Evolutionary conservation across 2,797 vertebrate genomes (phyloP), one percentile per base, ranked within the genome.

Genomic region (Melanotaenia pygmaea): DNA sequence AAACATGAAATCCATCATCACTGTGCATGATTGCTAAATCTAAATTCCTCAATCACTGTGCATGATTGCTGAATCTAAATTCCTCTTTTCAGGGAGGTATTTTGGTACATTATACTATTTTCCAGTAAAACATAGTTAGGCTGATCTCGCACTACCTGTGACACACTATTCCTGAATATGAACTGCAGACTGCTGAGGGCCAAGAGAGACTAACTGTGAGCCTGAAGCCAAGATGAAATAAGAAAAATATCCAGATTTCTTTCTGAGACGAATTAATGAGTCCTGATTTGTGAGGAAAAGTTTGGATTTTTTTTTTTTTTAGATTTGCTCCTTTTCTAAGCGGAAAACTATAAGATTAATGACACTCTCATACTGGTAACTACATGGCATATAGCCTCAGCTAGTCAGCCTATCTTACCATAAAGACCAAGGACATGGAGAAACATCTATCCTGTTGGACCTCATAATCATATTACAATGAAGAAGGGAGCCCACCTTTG

Each of bases 401-500:
- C 37, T 26, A 1, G 12, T 61, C 14, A 14, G 61, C 2, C 26
- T 32, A 18, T 4, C 50, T 53, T 28, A 30, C 53, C 53, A 28
- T 28, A 30, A 13, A 14, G 13, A 28, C 53, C 24, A 18, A 1
- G 7, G 28, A 56, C 14, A 56, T 4, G 50, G 11, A 24, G 11
- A 26, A 53, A 53, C 24, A 53, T 30, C 26, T 18, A 56, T 12
- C 26, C 5, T 16, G 4, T 34, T 5, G 53, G 26, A 6, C 30
- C 26, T 30, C 18, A 56, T 32, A 10, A 45, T 24, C 14, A 6
- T 16, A 38, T 6, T 38, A 24, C 16, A 1, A 22, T 32, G 35
- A 53, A 28, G 35, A 58, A 2, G 24, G 5, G 32, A 64, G 18
- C 63, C 74, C 72, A 99, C 98, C 96, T 98, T 98, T 81, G 93